A percentile compares a stretch with the other conserved stretches of the same genome.
These are phyloP conservation scores for Styela clava DNA, from an alignment of 23 tunicate species.

Conservation along the genomic window DNA sequence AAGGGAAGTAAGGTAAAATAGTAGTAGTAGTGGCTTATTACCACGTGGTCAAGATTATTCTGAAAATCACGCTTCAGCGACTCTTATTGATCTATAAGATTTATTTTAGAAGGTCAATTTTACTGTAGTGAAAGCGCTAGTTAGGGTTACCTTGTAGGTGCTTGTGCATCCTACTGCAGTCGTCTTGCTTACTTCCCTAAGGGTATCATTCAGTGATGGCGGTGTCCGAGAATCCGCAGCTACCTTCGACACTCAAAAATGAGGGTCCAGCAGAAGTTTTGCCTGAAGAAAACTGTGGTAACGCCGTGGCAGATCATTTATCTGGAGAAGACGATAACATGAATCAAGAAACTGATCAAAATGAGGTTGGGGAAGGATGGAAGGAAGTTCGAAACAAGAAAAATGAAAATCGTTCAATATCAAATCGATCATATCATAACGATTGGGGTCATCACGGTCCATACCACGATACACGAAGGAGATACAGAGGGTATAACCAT, in stretches of 20 bases:
- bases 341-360: background rate
- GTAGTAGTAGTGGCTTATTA: too few relatives aligned
- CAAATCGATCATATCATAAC: background rate
- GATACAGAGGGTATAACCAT: background rate
- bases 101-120: too few relatives aligned
- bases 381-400: conserved; percentile 54
- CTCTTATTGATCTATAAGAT: too few relatives aligned
- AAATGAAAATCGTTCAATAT: conserved; percentile 42
- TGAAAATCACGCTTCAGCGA: too few relatives aligned
- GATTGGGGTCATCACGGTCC: background rate
- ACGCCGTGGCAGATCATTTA: background rate
- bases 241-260: background rate
- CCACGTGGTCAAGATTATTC: too few relatives aligned
- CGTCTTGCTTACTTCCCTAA: background rate
- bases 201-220: background rate
- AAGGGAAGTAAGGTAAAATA: too few relatives aligned
- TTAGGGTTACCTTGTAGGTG: background rate
- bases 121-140: background rate
- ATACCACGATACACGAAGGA: conserved; percentile 2
- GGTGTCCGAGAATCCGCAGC: background rate
- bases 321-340: background rate
- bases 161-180: background rate
- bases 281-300: background rate
- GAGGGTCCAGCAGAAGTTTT: background rate
- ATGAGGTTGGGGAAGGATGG: conserved; percentile 62